Base-by-base conservation (phyloP, 2,113 vertebrate species). In the Hypomesus transpacificus region DNA sequence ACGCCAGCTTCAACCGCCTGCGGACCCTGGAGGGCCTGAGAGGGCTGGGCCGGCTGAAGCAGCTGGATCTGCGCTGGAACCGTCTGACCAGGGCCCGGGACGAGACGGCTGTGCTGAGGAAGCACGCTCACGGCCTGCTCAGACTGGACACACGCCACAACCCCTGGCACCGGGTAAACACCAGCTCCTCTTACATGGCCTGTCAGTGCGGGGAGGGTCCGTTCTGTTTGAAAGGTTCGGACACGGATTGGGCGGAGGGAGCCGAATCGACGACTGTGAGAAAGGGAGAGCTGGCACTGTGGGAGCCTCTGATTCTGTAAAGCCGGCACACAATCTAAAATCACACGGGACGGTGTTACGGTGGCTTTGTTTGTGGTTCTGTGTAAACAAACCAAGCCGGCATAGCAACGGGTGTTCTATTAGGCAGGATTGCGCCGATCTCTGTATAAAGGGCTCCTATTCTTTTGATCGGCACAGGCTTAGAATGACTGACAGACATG, bases 41-140 rank as follows among this genome's bases (percentile, higher is more conserved):
- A 76, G 86, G 87, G 0, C 80, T 95, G 65, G 87, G 82, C 24
- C 89, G 91, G 53, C 90, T 94, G 46, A 91, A 86, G 61, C 74
- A 93, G 70, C 90, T 96, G n/a, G 91, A 94, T 69, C 80, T 96
- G 76, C 82, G 91, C 77, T 95, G 93, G 92, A 95, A 94, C 75
- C 85, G 91, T 63, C 71, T 96, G 75, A 94, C 89, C 81, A 91
- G 86, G 17, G 80, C 87, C 58, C 84, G 84, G 2, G 84, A 93
- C 46, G 92, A 93, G 20, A 87, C 66, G 1, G 88, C 87, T 20
- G 79, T 91, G 50, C 89, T 93, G 73, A 80, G 86, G 65, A 94
- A 92, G 77, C 91, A 95, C 16, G 77, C 89, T 5, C 75, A 87
- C 9, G 85, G 72, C 14, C 80, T 91, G 69, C 77, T 91, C 14